Conservation (phyloP, 2,888 invertebrate genomes). For the Cynaeus angustus region DNA sequence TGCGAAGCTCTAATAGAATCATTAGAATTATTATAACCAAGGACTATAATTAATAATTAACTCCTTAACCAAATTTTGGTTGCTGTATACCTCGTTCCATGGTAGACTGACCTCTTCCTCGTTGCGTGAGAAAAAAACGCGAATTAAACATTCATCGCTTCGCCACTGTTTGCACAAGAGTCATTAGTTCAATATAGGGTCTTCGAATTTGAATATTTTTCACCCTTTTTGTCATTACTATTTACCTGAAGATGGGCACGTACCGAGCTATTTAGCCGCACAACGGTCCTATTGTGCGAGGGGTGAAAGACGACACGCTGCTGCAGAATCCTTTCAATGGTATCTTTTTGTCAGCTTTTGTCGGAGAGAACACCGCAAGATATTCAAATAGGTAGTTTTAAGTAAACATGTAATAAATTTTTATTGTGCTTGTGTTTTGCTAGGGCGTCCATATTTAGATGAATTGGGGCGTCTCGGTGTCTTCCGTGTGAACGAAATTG, state of each 20-base stretch:
- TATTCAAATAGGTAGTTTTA: slow-evolving; percentile 35
- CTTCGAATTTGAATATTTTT: slow-evolving; percentile 28
- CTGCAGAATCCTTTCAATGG: slow-evolving; percentile 28
- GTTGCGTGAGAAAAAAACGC: slow-evolving; percentile 29
- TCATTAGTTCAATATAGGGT: slow-evolving; percentile 31
- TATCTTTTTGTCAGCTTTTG: slow-evolving; percentile 12
- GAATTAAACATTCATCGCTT: slow-evolving; percentile 19
- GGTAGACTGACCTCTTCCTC: no score
- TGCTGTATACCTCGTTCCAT: background rate
- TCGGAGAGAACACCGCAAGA: slow-evolving; percentile 32
- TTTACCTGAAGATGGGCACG: slow-evolving; percentile 41
- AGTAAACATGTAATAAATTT: slow-evolving; percentile 45
- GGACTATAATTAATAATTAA: no score
- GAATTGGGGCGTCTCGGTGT: slow-evolving; percentile 35
- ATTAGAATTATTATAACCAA: no score
- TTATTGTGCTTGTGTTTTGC: slow-evolving; percentile 50
- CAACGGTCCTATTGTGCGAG: slow-evolving; percentile 31
- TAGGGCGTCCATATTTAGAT: slow-evolving; percentile 57
- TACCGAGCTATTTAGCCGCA: slow-evolving; percentile 31
- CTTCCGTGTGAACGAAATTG: slow-evolving; percentile 42
- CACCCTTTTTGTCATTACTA: slow-evolving; percentile 21
- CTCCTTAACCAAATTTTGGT: no score
- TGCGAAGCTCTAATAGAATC: no score
- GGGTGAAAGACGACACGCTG: slow-evolving; percentile 36
- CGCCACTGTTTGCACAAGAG: slow-evolving; percentile 30